These are phyloP conservation scores for Eretmochelys imbricata DNA, from an alignment of 2,113 vertebrate species.

Conservation along the genomic window DNA sequence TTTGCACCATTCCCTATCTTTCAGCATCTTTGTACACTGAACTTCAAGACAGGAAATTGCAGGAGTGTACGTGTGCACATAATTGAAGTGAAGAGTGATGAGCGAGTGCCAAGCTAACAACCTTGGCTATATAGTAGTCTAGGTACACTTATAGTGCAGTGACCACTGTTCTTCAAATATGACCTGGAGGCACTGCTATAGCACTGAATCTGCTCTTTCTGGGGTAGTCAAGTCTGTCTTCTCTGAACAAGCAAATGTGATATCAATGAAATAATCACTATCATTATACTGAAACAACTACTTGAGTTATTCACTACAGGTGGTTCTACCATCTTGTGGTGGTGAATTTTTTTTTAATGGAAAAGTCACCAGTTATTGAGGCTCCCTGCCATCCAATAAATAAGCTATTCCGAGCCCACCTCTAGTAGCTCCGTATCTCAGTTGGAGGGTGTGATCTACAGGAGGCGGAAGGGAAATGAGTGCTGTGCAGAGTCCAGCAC, in stretches of 20 bases:
- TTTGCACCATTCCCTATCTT: not conserved
- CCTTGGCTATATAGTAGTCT: not conserved
- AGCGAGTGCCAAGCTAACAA: not conserved
- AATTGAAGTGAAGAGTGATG: not conserved
- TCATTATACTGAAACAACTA: too few species aligned
- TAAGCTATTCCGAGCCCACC: not conserved
- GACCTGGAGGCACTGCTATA: not conserved
- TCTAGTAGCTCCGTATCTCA: not conserved
- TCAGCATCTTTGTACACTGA: not conserved
- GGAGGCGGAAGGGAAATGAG: not conserved
- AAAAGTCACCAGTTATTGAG: not conserved
- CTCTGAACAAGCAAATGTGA: not conserved
- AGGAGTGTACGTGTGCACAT: not conserved
- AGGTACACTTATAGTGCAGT: not conserved
- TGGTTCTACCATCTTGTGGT: too few species aligned
- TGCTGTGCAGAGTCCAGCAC: not conserved
- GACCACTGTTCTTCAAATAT: fast-evolving
- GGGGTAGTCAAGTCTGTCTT: not conserved
- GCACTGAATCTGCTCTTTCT: not conserved
- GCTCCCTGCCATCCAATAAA: fast-evolving
- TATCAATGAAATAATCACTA: not conserved
- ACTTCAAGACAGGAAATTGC: not conserved
- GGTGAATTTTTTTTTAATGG: not conserved
- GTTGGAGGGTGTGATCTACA: not conserved
- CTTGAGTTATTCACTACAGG: not conserved